These are phyloP conservation scores for Monoplex corrugatus DNA, from an alignment of 2,888 invertebrate genomes.

Conservation along the genomic window DNA sequence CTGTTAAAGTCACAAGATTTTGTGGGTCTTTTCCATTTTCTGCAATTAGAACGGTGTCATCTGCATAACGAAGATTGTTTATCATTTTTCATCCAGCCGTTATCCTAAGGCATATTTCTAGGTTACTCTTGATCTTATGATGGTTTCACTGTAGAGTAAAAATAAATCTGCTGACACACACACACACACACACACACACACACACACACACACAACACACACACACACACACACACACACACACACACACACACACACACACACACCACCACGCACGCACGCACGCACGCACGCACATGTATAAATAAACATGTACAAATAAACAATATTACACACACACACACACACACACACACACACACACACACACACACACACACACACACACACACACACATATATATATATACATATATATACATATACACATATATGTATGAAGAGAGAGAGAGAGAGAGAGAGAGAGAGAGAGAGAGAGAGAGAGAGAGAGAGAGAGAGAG, in stretches of 20 bases:
- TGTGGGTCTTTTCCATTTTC: no score
- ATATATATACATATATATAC: neutral
- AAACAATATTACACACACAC: no score
- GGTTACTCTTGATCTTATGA: neutral
- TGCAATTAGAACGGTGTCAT: no score
- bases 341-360: neutral
- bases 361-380: conserved; percentile 36
- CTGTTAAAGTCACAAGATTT: no score
- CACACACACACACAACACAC: no score
- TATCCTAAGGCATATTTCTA: no score
- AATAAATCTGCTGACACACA: no score
- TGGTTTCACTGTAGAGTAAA: no score
- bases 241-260: conserved; percentile 9
- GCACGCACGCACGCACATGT: neutral
- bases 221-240: neutral
- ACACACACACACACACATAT: neutral
- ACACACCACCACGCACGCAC: no score
- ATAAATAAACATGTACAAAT: neutral
- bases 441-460: neutral
- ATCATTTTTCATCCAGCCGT: no score
- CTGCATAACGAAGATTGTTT: no score
- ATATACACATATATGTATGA: neutral
- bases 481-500: conserved; percentile 5
- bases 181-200: conserved; percentile 18
- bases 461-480: neutral